Conservation (phyloP, 2,113 vertebrate genomes). For the Plecturocebus donacophilus region DNA sequence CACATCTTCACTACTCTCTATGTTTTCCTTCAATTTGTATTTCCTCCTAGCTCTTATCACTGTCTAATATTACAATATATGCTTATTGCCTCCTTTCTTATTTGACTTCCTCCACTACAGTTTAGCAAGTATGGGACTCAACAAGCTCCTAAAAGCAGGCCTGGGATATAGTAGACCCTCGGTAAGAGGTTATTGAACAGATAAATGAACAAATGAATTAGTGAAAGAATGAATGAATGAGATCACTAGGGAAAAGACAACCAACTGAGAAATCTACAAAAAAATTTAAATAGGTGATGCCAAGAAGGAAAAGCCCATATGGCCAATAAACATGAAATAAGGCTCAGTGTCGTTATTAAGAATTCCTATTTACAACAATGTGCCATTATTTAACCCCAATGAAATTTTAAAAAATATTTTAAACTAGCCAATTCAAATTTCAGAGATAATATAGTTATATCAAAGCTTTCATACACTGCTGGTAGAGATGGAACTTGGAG, state of each 20-base stretch:
- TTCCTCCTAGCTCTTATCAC: background rate
- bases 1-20: background rate
- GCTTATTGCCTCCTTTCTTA: background rate
- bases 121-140: background rate
- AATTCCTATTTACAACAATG: background rate
- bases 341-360: background rate
- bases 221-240: background rate
- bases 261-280: background rate
- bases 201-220: background rate
- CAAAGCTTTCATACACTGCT: background rate
- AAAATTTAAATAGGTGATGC: background rate
- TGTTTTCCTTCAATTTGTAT: background rate
- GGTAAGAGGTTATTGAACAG: background rate
- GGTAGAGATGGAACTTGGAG: background rate
- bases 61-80: background rate
- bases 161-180: background rate
- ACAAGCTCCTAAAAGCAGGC: background rate
- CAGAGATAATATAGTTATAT: background rate
- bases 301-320: background rate
- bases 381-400: background rate
- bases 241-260: slow-evolving; percentile 1
- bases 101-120: background rate
- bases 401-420: background rate
- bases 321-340: background rate
- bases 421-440: background rate